Evolutionary conservation across 2,888 invertebrate species (phyloP).

Genomic region (Amaurobius ferox): DNA sequence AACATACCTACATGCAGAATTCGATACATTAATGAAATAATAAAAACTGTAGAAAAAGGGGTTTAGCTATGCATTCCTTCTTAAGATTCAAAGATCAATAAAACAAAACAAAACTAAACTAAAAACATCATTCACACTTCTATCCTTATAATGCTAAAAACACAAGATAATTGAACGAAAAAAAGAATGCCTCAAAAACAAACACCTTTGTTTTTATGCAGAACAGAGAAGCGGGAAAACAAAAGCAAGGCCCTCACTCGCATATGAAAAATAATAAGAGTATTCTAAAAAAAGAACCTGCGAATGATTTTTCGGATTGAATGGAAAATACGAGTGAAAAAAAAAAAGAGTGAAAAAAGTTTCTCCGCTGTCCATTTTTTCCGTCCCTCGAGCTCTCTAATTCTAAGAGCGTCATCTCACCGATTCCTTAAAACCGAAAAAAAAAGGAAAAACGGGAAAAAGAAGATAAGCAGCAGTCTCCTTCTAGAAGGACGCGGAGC

Average conservation of each 20-base stretch:
- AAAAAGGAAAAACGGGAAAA: constrained; percentile 25
- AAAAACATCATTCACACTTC: constrained; percentile 5
- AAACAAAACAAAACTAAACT: not conserved
- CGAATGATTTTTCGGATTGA: constrained; percentile 63
- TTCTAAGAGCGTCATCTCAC: constrained; percentile 65
- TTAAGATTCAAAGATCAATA: not conserved
- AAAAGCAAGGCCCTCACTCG: constrained; percentile 24
- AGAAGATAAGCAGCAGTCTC: constrained; percentile 62
- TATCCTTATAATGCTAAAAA: constrained; percentile 4
- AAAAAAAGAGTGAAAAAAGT: constrained; percentile 27
- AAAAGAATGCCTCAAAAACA: constrained; percentile 19
- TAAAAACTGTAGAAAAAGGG: not conserved
- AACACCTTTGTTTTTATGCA: constrained; percentile 45
- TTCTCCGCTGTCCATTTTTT: constrained; percentile 47
- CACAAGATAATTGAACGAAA: constrained; percentile 18
- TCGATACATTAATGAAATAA: not conserved
- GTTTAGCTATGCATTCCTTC: not conserved
- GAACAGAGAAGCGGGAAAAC: constrained; percentile 21
- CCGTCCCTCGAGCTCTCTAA: constrained; percentile 64
- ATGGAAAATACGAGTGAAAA: constrained; percentile 33
- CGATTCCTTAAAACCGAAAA: constrained; percentile 59
- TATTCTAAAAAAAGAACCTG: constrained; percentile 25
- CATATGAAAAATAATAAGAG: constrained; percentile 39
- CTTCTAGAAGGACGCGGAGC: constrained; percentile 60
- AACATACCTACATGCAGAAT: not conserved